Evolutionary conservation across 1,140 invertebrate genomes (phyloP).

Genomic region (Cyclina sinensis): DNA sequence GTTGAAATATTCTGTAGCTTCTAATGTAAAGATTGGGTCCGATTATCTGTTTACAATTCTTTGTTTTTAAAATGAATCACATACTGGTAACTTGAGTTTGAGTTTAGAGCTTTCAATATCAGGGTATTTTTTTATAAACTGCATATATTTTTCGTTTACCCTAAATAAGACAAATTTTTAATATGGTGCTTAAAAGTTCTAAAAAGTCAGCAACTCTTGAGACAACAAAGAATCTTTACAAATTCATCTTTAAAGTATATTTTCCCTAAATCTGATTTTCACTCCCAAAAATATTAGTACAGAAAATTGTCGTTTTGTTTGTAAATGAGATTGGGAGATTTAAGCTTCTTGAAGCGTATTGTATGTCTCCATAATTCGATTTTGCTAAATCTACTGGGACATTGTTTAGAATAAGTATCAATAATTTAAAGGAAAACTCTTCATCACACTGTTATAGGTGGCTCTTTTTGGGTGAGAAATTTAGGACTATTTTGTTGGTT

Average conservation of each 20-base stretch:
- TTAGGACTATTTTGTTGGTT: slow-evolving; percentile 16
- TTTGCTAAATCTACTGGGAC: slow-evolving; percentile 9
- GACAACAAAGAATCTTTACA: too few relatives aligned
- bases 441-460: not conserved
- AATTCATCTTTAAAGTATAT: not conserved
- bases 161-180: too few relatives aligned
- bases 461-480: not conserved
- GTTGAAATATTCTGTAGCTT: too few relatives aligned
- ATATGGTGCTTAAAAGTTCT: too few relatives aligned
- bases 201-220: too few relatives aligned
- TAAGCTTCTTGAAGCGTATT: not conserved
- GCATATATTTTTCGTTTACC: too few relatives aligned
- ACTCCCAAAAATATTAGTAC: not conserved
- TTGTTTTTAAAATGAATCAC: too few relatives aligned
- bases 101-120: too few relatives aligned
- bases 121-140: too few relatives aligned
- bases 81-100: too few relatives aligned
- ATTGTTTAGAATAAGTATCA: slow-evolving; percentile 47
- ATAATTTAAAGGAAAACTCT: slow-evolving; percentile 21
- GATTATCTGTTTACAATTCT: too few relatives aligned
- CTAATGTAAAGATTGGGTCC: too few relatives aligned
- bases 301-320: slow-evolving; percentile 18
- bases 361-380: slow-evolving; percentile 8
- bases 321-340: not conserved
- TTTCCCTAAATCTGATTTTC: not conserved